A percentile compares a stretch with the other conserved stretches of the same genome.
Conservation (phyloP, 1,140 invertebrate species). For the Scaptomyza hsui region DNA sequence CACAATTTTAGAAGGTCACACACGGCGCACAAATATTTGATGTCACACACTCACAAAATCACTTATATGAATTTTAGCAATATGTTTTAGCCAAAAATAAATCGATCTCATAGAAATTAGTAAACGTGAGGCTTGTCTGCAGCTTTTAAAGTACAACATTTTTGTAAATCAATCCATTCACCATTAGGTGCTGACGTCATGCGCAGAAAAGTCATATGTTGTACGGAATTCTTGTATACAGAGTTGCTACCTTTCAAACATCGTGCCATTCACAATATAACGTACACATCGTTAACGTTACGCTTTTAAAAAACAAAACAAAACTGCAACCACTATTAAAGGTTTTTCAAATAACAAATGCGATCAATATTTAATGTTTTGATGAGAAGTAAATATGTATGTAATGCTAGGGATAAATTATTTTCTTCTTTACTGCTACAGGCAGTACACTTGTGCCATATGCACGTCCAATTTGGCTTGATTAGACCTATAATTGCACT, state of each 20-base stretch:
- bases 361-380: too few species aligned
- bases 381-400: neutral
- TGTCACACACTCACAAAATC: neutral
- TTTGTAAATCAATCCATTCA: neutral
- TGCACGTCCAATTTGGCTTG: too few species aligned
- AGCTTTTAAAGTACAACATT: neutral
- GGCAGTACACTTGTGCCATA: too few species aligned
- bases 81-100: neutral
- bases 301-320: neutral
- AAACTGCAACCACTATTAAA: neutral
- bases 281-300: neutral
- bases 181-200: neutral
- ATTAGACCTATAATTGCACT: too few species aligned
- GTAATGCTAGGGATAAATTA: too few species aligned
- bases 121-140: too few species aligned
- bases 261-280: slow-evolving; percentile 17
- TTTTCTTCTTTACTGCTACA: too few species aligned
- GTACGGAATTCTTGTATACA: neutral
- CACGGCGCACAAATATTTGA: neutral
- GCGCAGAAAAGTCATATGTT: neutral
- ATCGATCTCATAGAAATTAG: too few species aligned
- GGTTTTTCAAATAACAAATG: neutral
- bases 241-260: slow-evolving; percentile 1
- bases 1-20: slow-evolving; percentile 1
- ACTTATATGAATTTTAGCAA: too few species aligned